A percentile compares a stretch with the other conserved stretches of the same genome.
Evolutionary conservation across 1,140 invertebrate genomes (phyloP).

Genomic region (Drosophila lini): DNA sequence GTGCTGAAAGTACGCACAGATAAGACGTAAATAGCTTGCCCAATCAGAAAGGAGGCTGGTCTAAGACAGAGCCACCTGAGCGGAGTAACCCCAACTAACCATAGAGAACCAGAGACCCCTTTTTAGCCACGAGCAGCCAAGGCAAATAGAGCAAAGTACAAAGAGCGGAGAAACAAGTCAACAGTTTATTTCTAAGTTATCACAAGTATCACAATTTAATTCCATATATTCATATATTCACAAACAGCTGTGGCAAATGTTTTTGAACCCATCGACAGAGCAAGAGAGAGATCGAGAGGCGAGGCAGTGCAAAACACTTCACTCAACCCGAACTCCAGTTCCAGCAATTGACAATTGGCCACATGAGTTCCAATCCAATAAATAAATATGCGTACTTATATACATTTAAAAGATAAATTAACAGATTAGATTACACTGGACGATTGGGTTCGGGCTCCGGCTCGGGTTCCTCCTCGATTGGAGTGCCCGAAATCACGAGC

Average conservation of each 20-base stretch:
- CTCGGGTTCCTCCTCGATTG: constrained; percentile 34
- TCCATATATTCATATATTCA: constrained; percentile 17
- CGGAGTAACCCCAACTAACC: neutral
- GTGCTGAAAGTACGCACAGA: constrained; percentile 1
- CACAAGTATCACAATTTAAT: constrained; percentile 30
- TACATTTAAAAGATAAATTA: constrained; percentile 66
- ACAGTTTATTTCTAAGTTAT: constrained; percentile 49
- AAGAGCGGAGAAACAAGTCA: constrained; percentile 39
- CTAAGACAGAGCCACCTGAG: neutral
- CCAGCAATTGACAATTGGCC: constrained; percentile 37
- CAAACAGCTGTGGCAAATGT: constrained; percentile 73
- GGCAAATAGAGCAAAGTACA: constrained; percentile 34
- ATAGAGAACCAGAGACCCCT: neutral
- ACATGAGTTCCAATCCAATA: constrained; percentile 21
- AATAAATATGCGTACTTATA: constrained; percentile 56
- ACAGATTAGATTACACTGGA: constrained; percentile 61
- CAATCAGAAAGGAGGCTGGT: constrained; percentile 1
- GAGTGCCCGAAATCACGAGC: constrained; percentile 32
- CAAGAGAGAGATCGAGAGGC: neutral
- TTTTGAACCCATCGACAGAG: constrained; percentile 30
- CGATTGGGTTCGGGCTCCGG: constrained; percentile 12
- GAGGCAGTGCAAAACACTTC: constrained; percentile 26
- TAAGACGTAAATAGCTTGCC: neutral
- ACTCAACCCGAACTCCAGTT: neutral
- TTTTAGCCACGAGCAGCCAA: neutral